A percentile compares a stretch with the other conserved stretches of the same genome.
phyloP scores from a whole-genome alignment of 1,140 invertebrate genomes.

The Brevipalpus yothersi region DNA sequence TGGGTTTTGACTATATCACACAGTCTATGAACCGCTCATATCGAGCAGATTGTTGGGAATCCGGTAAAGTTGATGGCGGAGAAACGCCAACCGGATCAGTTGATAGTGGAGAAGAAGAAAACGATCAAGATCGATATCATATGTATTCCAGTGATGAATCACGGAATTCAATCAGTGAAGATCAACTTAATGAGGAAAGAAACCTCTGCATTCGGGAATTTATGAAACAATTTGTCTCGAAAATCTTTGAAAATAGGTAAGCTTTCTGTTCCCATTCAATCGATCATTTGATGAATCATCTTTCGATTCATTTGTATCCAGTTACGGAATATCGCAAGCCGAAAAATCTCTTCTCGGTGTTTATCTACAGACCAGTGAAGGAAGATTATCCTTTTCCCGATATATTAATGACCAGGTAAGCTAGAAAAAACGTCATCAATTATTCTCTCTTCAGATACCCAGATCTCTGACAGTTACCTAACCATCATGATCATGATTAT shows the following conservation, averaged over 20 bases:
- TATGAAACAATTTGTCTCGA: background rate
- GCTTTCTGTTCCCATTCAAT: background rate
- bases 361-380: slow-evolving; percentile 24
- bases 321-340: slow-evolving; percentile 28
- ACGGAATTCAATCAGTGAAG: background rate
- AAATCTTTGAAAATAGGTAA: background rate
- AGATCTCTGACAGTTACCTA: background rate
- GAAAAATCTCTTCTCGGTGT: slow-evolving; percentile 40
- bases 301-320: slow-evolving; percentile 7
- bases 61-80: slow-evolving; percentile 23
- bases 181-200: background rate
- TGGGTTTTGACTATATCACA: slow-evolving; percentile 10
- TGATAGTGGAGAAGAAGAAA: slow-evolving; percentile 20
- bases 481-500: background rate
- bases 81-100: slow-evolving; percentile 25
- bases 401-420: slow-evolving; percentile 40
- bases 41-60: slow-evolving; percentile 18
- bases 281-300: background rate
- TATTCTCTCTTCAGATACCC: background rate
- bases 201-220: background rate
- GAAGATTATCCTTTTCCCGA: slow-evolving; percentile 34
- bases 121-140: slow-evolving; percentile 1
- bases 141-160: background rate
- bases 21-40: background rate
- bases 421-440: background rate